A percentile compares a stretch with the other conserved stretches of the same genome.
phyloP scores from a whole-genome alignment of 2,113 vertebrate genomes.

The Sterrhoptilus dennistouni region DNA sequence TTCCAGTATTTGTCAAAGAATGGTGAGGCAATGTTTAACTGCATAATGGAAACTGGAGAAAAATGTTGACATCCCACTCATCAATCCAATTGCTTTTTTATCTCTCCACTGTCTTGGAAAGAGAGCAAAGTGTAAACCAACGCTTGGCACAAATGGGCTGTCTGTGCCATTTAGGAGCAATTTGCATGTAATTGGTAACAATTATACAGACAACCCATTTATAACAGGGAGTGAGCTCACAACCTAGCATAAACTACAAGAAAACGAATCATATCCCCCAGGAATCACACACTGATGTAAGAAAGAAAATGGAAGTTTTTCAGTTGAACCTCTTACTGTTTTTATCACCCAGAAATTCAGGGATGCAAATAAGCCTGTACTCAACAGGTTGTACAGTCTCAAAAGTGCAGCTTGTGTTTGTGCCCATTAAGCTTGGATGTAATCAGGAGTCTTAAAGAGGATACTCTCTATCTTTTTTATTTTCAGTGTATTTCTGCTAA shows the following conservation, averaged over 20 bases:
- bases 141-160: slow-evolving; percentile 62
- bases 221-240: slow-evolving; percentile 41
- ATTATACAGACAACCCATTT: slow-evolving; percentile 59
- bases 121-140: slow-evolving; percentile 71
- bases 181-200: slow-evolving; percentile 64
- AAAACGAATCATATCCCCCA: neutral
- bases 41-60: slow-evolving; percentile 63
- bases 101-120: slow-evolving; percentile 67
- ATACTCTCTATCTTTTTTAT: neutral
- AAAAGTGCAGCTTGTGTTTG: neutral
- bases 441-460: neutral
- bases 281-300: slow-evolving; percentile 14
- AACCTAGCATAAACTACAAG: slow-evolving; percentile 3
- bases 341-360: neutral
- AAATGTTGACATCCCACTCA: slow-evolving; percentile 57
- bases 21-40: slow-evolving; percentile 58
- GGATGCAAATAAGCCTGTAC: neutral
- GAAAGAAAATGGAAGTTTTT: neutral
- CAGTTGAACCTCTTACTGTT: neutral
- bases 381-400: neutral
- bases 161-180: slow-evolving; percentile 57
- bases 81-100: slow-evolving; percentile 65
- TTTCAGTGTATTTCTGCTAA: neutral
- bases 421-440: neutral
- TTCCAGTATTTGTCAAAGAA: slow-evolving; percentile 51